Evolutionary conservation across 1,140 invertebrate species (phyloP), one percentile per base, ranked within the genome.

Genomic region (Drosophila jambulina): DNA sequence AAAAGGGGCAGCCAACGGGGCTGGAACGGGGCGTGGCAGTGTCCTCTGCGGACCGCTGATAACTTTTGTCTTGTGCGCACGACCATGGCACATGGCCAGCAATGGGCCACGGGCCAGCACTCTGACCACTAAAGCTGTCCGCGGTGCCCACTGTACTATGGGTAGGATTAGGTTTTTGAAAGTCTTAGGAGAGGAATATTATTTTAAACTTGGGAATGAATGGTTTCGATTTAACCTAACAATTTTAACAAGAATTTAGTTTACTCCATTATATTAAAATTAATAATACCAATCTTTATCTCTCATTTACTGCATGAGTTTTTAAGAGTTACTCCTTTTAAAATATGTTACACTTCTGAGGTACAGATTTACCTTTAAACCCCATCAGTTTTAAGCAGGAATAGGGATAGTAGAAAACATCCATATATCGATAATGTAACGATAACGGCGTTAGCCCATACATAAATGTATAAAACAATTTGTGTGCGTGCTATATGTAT

Each of bases 91-190:
- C 65, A 79, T 64, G 67, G 76, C 77, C 77, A 76, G 57, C 54
- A 77, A 77, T 67, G 79, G 65, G 83, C 83, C 83, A 87, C 64
- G 84, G 84, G 72, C 84, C 80, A 80, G 82, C 80, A 70, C 83
- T 86, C 74, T 88, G 84, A 87, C 83, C 83, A 88, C 82, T 40
- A 69, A 80, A 36, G 57, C 70, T 60, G 51, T 72, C 54, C 70
- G 68, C 67, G 67, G 7, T 53, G 38, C 67, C 48, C 58, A 13
- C 12, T 67, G 34, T 56, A 56, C 53, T 2, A 56, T 56, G 53
- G 53, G 15, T 6, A 7, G 4, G 17, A 36, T 25, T 56, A 3
- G 7, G 9, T 6, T 25, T 25, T 38, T 56, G 15, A 4, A 1
- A 15, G 19, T 21, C 4, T 17, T 34, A 6, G 34, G 21, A 21